Percentiles rank a stretch among this genome's conserved stretches.
These are phyloP conservation scores for Minunthozetes semirufus DNA, from an alignment of 2,888 invertebrate genomes.

Conservation along the genomic window DNA sequence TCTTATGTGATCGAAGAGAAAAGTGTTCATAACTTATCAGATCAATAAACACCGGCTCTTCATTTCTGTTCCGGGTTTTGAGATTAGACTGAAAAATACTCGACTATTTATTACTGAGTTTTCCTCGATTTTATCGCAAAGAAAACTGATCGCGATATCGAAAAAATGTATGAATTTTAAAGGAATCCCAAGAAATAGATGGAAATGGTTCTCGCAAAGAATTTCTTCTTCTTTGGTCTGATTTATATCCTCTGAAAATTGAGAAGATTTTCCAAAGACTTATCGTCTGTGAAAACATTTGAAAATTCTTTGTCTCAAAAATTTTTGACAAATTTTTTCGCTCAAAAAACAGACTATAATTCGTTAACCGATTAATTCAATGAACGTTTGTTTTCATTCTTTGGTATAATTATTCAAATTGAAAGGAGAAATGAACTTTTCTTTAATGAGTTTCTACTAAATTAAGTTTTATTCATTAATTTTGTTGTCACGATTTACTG, in stretches of 20 bases:
- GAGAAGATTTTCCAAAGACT: no score
- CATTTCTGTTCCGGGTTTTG: neutral
- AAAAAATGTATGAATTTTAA: neutral
- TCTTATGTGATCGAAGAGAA: neutral
- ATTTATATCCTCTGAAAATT: no score
- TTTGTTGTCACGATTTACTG: neutral
- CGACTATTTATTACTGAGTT: neutral
- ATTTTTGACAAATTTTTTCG: no score
- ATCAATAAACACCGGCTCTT: neutral
- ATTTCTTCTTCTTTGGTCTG: no score
- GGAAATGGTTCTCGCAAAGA: no score
- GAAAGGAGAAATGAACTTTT: neutral
- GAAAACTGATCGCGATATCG: neutral
- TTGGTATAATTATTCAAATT: no score
- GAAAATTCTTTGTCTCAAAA: no score
- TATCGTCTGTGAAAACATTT: no score
- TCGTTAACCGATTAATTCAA: no score
- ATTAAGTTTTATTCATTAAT: neutral
- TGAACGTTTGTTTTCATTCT: no score
- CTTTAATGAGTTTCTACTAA: neutral
- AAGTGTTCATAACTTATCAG: conserved; percentile 5
- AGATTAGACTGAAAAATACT: conserved; percentile 3
- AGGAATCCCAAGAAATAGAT: no score
- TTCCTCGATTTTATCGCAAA: neutral
- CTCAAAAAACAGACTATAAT: no score